A percentile compares a stretch with the other conserved stretches of the same genome.
Conservation (phyloP, 1,140 invertebrate genomes). For the Odontomachus brunneus region DNA sequence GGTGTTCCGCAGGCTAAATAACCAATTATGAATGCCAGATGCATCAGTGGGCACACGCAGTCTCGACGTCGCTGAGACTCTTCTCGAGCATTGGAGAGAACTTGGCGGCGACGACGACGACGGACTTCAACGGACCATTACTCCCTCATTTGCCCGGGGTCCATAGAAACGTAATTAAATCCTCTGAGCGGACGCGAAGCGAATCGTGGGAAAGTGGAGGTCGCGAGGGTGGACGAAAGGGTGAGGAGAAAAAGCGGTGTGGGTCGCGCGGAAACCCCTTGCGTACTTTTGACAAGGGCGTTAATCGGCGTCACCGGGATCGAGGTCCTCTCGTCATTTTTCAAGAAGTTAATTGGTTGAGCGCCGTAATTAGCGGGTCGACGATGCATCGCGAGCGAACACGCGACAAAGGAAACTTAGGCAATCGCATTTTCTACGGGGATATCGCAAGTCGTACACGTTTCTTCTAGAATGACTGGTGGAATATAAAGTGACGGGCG, state of each 20-base stretch:
- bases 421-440: slow-evolving; percentile 2
- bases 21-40: slow-evolving; percentile 81
- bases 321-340: slow-evolving; percentile 62
- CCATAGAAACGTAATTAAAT: slow-evolving; percentile 81
- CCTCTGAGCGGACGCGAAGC: slow-evolving; percentile 73
- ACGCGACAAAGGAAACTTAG: neutral
- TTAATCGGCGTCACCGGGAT: slow-evolving; percentile 70
- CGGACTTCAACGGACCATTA: slow-evolving; percentile 66
- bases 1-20: slow-evolving; percentile 76
- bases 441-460: neutral
- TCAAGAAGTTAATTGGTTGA: slow-evolving; percentile 66
- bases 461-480: slow-evolving; percentile 1
- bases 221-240: neutral
- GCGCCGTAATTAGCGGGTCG: slow-evolving; percentile 53
- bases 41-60: slow-evolving; percentile 57
- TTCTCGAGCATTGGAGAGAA: slow-evolving; percentile 38
- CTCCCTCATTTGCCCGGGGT: slow-evolving; percentile 73
- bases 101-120: slow-evolving; percentile 25
- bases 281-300: slow-evolving; percentile 67
- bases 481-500: neutral
- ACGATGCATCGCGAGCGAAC: neutral
- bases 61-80: slow-evolving; percentile 39
- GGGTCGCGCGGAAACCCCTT: slow-evolving; percentile 1
- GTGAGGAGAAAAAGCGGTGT: neutral
- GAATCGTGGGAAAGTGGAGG: slow-evolving; percentile 68